Percentiles rank a stretch among this genome's conserved stretches.
Evolutionary conservation across 2,113 vertebrate species (phyloP).

Genomic region (Periophthalmodon schlosseri): DNA sequence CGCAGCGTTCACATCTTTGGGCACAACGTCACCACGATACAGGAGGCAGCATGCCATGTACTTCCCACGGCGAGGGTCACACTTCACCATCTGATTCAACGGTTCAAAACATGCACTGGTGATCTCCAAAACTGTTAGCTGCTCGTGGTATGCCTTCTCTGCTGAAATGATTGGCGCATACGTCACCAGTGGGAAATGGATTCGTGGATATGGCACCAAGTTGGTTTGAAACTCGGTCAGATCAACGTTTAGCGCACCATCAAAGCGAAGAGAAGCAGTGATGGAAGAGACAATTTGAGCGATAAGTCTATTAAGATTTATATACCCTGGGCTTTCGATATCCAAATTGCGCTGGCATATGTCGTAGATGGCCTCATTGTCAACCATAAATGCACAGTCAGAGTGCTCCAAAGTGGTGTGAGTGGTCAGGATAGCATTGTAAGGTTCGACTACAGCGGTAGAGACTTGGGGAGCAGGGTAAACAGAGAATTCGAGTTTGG

Average conservation of each 20-base stretch:
- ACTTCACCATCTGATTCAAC: slow-evolving; percentile 87
- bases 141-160: slow-evolving; percentile 87
- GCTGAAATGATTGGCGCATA: slow-evolving; percentile 85
- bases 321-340: slow-evolving; percentile 84
- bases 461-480: slow-evolving; percentile 85
- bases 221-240: slow-evolving; percentile 90
- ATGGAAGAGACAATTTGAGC: slow-evolving; percentile 89
- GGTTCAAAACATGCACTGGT: slow-evolving; percentile 87
- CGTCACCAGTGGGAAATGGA: slow-evolving; percentile 87
- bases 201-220: slow-evolving; percentile 85
- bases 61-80: slow-evolving; percentile 84
- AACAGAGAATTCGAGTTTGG: slow-evolving; percentile 86
- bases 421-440: slow-evolving; percentile 89
- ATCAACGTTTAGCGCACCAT: slow-evolving; percentile 86
- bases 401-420: slow-evolving; percentile 88
- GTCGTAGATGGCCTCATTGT: slow-evolving; percentile 90
- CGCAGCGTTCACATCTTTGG: slow-evolving; percentile 85
- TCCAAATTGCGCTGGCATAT: slow-evolving; percentile 85
- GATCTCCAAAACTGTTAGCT: slow-evolving; percentile 83
- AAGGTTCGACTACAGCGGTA: slow-evolving; percentile 86
- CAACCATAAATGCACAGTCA: slow-evolving; percentile 89
- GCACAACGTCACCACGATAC: slow-evolving; percentile 83
- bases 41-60: slow-evolving; percentile 91
- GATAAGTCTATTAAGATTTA: slow-evolving; percentile 85
- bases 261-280: slow-evolving; percentile 83